phyloP scores from a whole-genome alignment of 1,140 invertebrate genomes.

The Heliconius hermathena region DNA sequence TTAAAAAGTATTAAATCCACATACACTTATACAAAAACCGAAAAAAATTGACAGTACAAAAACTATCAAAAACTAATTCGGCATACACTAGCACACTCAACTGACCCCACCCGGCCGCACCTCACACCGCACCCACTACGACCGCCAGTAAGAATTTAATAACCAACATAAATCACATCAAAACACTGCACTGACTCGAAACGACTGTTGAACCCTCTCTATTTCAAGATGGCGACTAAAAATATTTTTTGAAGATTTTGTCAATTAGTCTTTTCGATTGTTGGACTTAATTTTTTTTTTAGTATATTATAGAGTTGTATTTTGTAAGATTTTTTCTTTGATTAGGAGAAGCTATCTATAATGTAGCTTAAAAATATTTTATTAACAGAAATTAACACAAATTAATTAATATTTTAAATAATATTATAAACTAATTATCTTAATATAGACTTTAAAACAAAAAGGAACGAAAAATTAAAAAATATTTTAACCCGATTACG shows the following conservation, averaged over 20 bases:
- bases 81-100: background rate
- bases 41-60: constrained; percentile 10
- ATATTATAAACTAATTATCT: too few relatives aligned
- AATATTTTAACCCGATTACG: too few relatives aligned
- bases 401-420: too few relatives aligned
- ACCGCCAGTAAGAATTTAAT: constrained; percentile 66
- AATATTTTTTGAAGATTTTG: background rate
- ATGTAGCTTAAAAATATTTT: too few relatives aligned
- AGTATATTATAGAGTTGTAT: too few relatives aligned
- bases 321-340: background rate
- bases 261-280: background rate
- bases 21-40: background rate
- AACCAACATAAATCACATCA: constrained; percentile 72
- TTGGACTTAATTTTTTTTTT: background rate
- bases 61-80: background rate
- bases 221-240: background rate
- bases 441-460: too few relatives aligned
- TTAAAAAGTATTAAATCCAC: too few relatives aligned
- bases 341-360: too few relatives aligned
- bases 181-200: constrained; percentile 61
- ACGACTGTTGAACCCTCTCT: constrained; percentile 48
- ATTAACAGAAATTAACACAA: too few relatives aligned
- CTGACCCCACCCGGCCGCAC: constrained; percentile 40
- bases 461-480: too few relatives aligned
- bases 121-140: constrained; percentile 46